Conservation (phyloP, 64 coral and sea anemone genomes). For the Montipora foliosa region DNA sequence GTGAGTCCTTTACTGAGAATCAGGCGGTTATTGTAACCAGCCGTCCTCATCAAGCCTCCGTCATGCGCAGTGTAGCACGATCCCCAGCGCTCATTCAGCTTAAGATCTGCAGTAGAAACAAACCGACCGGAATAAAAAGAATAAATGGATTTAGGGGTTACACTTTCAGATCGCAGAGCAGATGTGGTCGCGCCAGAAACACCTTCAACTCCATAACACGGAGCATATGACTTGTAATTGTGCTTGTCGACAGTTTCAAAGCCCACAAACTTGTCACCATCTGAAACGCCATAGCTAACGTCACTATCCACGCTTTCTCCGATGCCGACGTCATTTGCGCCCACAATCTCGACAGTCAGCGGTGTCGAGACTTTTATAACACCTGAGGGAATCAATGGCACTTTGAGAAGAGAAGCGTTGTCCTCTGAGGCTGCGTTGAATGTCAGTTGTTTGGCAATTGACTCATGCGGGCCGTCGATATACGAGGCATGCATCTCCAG, state of each 20-base stretch:
- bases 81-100: no score
- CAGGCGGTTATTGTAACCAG: no score
- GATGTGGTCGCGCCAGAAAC: neutral
- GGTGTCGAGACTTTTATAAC: no score
- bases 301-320: slow-evolving; percentile 11
- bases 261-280: slow-evolving; percentile 13
- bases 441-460: neutral
- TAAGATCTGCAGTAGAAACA: neutral
- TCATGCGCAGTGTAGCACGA: no score
- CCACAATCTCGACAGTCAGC: no score
- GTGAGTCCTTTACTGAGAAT: no score
- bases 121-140: no score
- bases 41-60: no score
- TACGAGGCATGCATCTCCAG: slow-evolving; percentile 35
- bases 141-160: no score
- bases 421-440: neutral
- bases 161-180: neutral
- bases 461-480: neutral
- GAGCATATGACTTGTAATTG: neutral
- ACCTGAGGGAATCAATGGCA: no score
- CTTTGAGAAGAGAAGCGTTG: neutral
- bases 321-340: slow-evolving; percentile 15
- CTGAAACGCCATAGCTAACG: slow-evolving; percentile 22
- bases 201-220: slow-evolving; percentile 16
- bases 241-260: neutral